These are phyloP conservation scores for Hemicentrotus pulcherrimus DNA, from an alignment of 35 echinoderm and acorn worm genomes.

Conservation along the genomic window DNA sequence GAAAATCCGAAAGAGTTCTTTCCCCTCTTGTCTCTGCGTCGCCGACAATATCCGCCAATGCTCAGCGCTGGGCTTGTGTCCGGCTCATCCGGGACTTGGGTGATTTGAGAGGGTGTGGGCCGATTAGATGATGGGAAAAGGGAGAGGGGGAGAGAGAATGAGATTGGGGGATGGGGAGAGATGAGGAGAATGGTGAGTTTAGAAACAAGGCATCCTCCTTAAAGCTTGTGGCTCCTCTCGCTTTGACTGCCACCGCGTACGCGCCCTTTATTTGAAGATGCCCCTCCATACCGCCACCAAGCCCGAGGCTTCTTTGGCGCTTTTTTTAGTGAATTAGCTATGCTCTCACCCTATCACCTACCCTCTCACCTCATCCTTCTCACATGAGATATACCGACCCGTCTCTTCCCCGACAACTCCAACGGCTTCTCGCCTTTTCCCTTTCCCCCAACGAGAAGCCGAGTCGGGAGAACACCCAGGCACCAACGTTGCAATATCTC, in stretches of 20 bases:
- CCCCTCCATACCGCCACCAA: background rate
- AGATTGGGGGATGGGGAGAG: background rate
- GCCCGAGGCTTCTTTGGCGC: conserved; percentile 40
- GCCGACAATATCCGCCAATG: conserved; percentile 9
- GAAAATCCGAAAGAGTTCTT: background rate
- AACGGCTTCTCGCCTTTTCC: conserved; percentile 45
- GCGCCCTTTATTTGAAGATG: background rate
- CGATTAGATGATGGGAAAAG: background rate
- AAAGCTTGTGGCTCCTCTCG: background rate
- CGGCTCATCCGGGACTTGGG: background rate
- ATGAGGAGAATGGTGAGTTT: background rate
- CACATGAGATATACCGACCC: conserved; percentile 33
- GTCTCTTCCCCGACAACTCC: conserved; percentile 11
- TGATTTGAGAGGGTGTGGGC: background rate
- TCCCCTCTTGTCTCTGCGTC: background rate
- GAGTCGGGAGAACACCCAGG: background rate
- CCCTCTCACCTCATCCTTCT: background rate
- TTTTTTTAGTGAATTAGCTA: conserved; percentile 51
- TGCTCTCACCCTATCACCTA: conserved; percentile 35
- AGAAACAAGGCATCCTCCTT: background rate
- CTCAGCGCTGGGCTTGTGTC: background rate
- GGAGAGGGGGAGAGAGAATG: background rate
- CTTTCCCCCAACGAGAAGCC: background rate
- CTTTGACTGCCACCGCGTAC: background rate
- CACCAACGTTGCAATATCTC: conserved; percentile 23